A percentile compares a stretch with the other conserved stretches of the same genome.
Evolutionary conservation across 1,140 invertebrate genomes (phyloP).

Genomic region (Hestina assimilis): DNA sequence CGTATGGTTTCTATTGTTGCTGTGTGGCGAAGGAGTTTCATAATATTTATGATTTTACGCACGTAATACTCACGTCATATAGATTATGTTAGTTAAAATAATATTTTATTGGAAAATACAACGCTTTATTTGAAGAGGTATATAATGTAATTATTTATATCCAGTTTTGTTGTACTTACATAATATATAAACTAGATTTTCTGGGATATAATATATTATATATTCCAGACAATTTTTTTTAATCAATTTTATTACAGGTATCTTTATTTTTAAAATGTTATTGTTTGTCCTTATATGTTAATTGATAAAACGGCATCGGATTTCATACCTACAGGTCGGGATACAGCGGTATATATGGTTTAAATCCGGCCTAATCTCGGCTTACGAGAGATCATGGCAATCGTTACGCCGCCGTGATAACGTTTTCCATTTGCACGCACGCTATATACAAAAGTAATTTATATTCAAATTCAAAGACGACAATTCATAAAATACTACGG

Average conservation of each 20-base stretch:
- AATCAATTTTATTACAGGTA: neutral
- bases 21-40: too few relatives aligned
- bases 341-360: slow-evolving; percentile 16
- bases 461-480: slow-evolving; percentile 17
- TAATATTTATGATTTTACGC: too few relatives aligned
- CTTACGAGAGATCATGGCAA: slow-evolving; percentile 51
- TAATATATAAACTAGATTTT: too few relatives aligned
- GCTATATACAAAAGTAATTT: slow-evolving; percentile 19
- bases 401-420: slow-evolving; percentile 43
- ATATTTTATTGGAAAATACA: too few relatives aligned
- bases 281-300: slow-evolving; percentile 13
- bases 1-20: too few relatives aligned
- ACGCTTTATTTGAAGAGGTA: too few relatives aligned
- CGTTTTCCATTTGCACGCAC: slow-evolving; percentile 33
- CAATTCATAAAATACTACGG: slow-evolving; percentile 6
- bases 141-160: too few relatives aligned
- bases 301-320: slow-evolving; percentile 16
- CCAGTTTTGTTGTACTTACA: too few relatives aligned
- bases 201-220: too few relatives aligned
- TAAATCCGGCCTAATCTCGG: slow-evolving; percentile 56
- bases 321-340: slow-evolving; percentile 9
- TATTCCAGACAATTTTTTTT: too few relatives aligned
- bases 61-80: too few relatives aligned
- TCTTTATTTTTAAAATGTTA: neutral
- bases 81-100: too few relatives aligned